Evolutionary conservation across 2,797 vertebrate species (phyloP), one percentile per base, ranked within the genome.

Genomic region (Hydrocynus forskahlii): DNA sequence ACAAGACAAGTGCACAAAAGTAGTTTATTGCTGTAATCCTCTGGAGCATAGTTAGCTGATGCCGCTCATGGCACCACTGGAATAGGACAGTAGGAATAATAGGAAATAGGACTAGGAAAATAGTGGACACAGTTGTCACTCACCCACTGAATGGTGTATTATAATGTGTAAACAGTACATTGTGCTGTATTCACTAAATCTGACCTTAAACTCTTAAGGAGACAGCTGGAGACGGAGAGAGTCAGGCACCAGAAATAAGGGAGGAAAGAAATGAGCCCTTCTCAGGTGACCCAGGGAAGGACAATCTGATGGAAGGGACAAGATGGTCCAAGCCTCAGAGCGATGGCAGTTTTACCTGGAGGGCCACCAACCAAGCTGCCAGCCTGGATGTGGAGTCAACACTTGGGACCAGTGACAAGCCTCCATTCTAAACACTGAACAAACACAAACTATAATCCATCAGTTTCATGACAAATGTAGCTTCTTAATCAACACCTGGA

Each of bases 371-470:
- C 1, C 16, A 19, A n/a, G 55, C 69, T 16, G 57, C 59, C 16
- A 60, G 72, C 19, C 67, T 10, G 45, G 67, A 64, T 7, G 1
- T 0, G 5, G 48, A 63, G 43, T 73, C 71, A 38, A 73, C 71
- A 14, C 19, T 52, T 35, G 48, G 6, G 2, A 72, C 52, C 35
- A 7, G 35, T 9, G 13, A 76, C 0, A 57, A 76, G 35, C 40
- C 57, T 7, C n/a, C 7, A 17, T 63, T 54, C 69, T 12, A 63
- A 16, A 29, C 5, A 13, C 1, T 57, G 50, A 66, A 80, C 7
- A 16, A 80, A 6, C 52, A 68, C 2, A 62, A 66, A 45, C 8
- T 67, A 19, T 81, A 40, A 75, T 67, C 38, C 17, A 23, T 21
- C 1, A 25, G 45, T 38, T 35, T 64, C 25, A 16, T 13, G 13